Percentiles rank a stretch among this genome's conserved stretches.
Evolutionary conservation across 2,888 invertebrate genomes (phyloP).

Genomic region (Melanostoma mellinum): DNA sequence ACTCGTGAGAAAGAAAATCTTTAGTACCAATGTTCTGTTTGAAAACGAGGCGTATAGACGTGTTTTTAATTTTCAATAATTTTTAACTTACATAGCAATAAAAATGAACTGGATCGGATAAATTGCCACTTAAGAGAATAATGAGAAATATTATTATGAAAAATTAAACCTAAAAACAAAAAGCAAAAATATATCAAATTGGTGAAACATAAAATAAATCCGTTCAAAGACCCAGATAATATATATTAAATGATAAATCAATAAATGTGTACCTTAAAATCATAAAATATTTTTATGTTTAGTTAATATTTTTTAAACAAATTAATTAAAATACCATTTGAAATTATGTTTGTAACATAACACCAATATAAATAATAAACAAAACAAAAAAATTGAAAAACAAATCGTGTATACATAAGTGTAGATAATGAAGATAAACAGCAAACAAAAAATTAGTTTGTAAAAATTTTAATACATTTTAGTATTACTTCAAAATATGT

Average conservation of each 20-base stretch:
- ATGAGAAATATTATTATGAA: constrained; percentile 29
- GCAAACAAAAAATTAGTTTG: constrained; percentile 41
- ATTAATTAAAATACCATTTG: constrained; percentile 23
- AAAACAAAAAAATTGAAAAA: constrained; percentile 16
- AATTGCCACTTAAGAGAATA: constrained; percentile 39
- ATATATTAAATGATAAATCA: constrained; percentile 48
- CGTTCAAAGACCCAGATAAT: constrained; percentile 60
- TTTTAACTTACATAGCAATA: constrained; percentile 22
- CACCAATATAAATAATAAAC: constrained; percentile 67
- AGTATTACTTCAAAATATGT: constrained; percentile 63
- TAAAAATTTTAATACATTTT: constrained; percentile 71
- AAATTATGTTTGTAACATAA: constrained; percentile 69
- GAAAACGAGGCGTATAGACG: constrained; percentile 51
- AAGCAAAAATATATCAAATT: constrained; percentile 9
- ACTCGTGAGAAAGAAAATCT: too few relatives aligned
- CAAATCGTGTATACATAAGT: constrained; percentile 54
- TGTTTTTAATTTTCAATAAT: constrained; percentile 35
- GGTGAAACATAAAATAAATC: constrained; percentile 28
- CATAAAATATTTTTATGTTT: constrained; percentile 50
- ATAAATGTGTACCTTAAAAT: constrained; percentile 70
- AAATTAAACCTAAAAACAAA: constrained; percentile 28
- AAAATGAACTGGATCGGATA: constrained; percentile 45
- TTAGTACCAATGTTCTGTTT: background rate
- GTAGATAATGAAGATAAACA: constrained; percentile 67
- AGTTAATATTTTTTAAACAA: constrained; percentile 43